phyloP scores from a whole-genome alignment of 2,113 vertebrate genomes.

The Mormyrus iriodes region DNA sequence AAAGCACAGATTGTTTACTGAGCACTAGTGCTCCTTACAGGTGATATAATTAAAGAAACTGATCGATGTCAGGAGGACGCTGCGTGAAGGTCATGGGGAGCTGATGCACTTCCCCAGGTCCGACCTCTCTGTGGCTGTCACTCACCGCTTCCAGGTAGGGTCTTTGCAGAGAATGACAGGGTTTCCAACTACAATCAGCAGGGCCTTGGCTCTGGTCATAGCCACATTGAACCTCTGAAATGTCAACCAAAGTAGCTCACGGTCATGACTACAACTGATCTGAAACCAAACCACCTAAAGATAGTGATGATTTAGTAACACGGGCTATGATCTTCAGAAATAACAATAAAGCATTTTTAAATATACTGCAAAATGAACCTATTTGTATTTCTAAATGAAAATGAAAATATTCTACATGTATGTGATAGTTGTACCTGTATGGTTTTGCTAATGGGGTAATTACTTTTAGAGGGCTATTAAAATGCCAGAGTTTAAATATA shows the following conservation, averaged over 20 bases:
- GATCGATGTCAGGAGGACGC: background rate
- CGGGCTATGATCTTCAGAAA: too few species aligned
- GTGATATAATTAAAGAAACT: background rate
- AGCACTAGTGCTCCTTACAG: background rate
- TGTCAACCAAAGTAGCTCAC: background rate
- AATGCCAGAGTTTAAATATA: background rate
- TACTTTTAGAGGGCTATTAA: background rate
- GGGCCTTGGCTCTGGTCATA: slow-evolving; percentile 81
- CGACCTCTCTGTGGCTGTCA: background rate
- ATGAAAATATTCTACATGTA: background rate
- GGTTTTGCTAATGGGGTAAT: background rate
- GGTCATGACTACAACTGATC: background rate
- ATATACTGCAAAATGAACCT: background rate
- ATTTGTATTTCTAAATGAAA: background rate
- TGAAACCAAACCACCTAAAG: background rate
- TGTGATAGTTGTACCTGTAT: background rate
- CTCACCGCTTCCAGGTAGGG: slow-evolving; percentile 74
- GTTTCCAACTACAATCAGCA: slow-evolving; percentile 86
- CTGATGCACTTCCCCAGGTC: background rate
- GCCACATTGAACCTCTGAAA: slow-evolving; percentile 85
- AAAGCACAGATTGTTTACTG: background rate
- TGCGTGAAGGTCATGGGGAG: background rate
- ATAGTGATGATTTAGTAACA: background rate
- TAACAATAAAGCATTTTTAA: too few species aligned
- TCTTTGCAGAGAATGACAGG: slow-evolving; percentile 75